These are phyloP conservation scores for Axinella damicornis DNA, from an alignment of 37 sponge, comb jelly and placozoan genomes.

Conservation along the genomic window DNA sequence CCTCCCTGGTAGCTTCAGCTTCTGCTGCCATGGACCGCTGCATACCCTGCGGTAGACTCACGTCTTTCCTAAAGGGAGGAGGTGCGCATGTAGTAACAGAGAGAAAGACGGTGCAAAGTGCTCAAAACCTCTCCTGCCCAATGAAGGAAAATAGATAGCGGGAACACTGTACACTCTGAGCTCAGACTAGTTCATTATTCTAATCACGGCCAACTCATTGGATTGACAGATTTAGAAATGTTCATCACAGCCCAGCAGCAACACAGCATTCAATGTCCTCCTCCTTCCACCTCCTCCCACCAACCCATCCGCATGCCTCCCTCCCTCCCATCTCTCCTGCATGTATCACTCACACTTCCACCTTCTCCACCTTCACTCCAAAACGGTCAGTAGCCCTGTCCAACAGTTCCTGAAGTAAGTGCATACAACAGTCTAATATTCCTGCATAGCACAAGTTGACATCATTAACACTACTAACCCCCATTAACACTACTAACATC, in stretches of 20 bases:
- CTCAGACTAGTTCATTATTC: not conserved
- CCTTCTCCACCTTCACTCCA: conserved; percentile 93
- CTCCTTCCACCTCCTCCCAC: no score
- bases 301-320: no score
- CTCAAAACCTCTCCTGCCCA: not conserved
- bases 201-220: not conserved
- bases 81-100: not conserved
- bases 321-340: not conserved
- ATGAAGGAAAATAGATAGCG: not conserved
- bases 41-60: conserved; percentile 80
- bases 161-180: not conserved
- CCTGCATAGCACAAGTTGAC: not conserved
- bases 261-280: no score
- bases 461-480: no score
- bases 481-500: conserved; percentile 30
- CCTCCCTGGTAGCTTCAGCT: conserved; percentile 93
- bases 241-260: not conserved
- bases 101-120: no score
- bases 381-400: conserved; percentile 93
- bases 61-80: conserved; percentile 80
- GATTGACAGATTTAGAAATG: not conserved
- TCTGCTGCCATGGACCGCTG: conserved; percentile 97
- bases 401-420: conserved; percentile 53
- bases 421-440: not conserved
- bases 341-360: conserved; percentile 81